These are phyloP conservation scores for Panagrolaimus sp. DNA, from an alignment of 1,140 invertebrate genomes.

Conservation along the genomic window DNA sequence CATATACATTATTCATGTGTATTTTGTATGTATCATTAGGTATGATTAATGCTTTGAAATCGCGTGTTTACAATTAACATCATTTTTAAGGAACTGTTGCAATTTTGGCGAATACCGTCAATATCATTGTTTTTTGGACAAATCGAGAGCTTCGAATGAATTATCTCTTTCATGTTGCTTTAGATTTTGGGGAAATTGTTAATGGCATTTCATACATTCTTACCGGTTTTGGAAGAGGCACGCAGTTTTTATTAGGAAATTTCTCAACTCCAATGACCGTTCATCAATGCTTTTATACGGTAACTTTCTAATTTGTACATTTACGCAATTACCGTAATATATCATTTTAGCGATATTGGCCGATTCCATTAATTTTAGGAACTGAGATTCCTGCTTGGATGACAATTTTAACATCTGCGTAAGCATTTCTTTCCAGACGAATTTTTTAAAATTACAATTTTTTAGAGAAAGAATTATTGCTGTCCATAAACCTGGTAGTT, in stretches of 20 bases:
- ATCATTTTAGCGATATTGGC: conserved; percentile 25
- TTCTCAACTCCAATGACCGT: conserved; percentile 22
- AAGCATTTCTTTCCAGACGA: background rate
- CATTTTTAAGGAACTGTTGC: conserved; percentile 25
- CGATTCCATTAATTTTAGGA: conserved; percentile 27
- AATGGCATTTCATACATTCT: conserved; percentile 31
- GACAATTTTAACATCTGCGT: background rate
- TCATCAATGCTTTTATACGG: conserved; percentile 28
- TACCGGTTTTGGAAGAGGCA: conserved; percentile 29
- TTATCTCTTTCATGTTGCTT: conserved; percentile 24
- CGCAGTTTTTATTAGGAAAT: conserved; percentile 9
- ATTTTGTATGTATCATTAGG: conserved; percentile 18
- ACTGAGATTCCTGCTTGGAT: conserved; percentile 28
- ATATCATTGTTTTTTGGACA: conserved; percentile 27
- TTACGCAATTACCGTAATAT: background rate
- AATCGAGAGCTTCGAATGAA: conserved; percentile 27
- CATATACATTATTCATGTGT: conserved; percentile 25
- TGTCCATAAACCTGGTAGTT: conserved; percentile 23
- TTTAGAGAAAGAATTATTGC: conserved; percentile 27
- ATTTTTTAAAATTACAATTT: conserved; percentile 4
- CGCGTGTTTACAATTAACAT: background rate
- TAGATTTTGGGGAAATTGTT: conserved; percentile 31
- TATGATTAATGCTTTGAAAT: background rate
- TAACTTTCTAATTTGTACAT: conserved; percentile 4
- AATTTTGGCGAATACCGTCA: conserved; percentile 27